These are phyloP conservation scores for Diachrysia chrysitis DNA, from an alignment of 2,888 invertebrate genomes.

Conservation along the genomic window DNA sequence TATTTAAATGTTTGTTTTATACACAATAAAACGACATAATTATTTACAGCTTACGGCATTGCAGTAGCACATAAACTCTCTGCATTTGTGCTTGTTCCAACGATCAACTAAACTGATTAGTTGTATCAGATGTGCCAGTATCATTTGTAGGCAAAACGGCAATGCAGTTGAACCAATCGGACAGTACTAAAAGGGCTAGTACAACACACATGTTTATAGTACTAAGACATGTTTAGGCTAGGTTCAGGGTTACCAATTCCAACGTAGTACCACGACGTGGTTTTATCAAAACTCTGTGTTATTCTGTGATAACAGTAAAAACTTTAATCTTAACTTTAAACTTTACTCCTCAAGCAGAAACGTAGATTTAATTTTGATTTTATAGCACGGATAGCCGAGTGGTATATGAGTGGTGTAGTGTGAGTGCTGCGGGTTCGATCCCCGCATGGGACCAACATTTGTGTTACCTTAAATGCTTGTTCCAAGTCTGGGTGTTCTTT, in stretches of 20 bases:
- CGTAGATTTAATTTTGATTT: no score
- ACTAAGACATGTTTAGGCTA: not conserved
- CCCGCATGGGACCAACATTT: no score
- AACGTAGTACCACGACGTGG: not conserved
- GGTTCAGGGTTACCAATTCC: not conserved
- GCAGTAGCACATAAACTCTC: conserved; percentile 7
- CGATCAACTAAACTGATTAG: conserved; percentile 8
- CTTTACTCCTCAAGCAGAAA: no score
- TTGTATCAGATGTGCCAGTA: conserved; percentile 8
- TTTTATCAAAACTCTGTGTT: not conserved
- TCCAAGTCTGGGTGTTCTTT: no score
- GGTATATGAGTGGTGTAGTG: no score
- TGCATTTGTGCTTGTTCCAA: conserved; percentile 6
- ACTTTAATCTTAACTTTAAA: no score
- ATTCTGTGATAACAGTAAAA: not conserved
- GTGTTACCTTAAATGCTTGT: no score
- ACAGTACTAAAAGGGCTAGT: not conserved
- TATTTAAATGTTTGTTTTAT: not conserved
- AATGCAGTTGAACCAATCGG: conserved; percentile 4
- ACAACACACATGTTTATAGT: conserved; percentile 12
- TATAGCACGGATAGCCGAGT: no score
- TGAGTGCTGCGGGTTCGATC: no score
- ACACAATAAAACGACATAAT: conserved; percentile 5
- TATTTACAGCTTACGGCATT: conserved; percentile 5
- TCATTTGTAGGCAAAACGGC: conserved; percentile 8